phyloP scores from a whole-genome alignment of 2,113 vertebrate species.

The Beaufortia kweichowensis region DNA sequence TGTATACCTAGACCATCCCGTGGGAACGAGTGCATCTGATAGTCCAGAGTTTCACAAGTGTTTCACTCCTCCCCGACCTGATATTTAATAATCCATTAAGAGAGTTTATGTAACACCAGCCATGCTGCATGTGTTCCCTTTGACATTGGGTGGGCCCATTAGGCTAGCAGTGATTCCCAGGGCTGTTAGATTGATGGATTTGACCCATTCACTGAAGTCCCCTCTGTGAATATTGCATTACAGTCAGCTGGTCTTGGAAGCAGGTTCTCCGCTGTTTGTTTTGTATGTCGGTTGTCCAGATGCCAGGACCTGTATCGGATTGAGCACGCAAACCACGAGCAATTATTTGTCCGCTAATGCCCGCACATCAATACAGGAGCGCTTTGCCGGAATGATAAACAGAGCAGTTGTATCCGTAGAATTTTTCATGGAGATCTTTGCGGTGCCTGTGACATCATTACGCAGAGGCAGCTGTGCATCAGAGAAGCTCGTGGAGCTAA shows the following conservation, averaged over 20 bases:
- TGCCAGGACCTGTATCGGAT: slow-evolving; percentile 42
- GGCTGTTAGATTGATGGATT: slow-evolving; percentile 56
- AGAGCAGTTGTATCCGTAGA: slow-evolving; percentile 48
- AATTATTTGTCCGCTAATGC: slow-evolving; percentile 58
- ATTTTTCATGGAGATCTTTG: slow-evolving; percentile 34
- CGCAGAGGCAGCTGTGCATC: slow-evolving; percentile 7
- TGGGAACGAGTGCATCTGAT: slow-evolving; percentile 9
- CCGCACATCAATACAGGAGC: slow-evolving; percentile 39
- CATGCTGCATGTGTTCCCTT: slow-evolving; percentile 50
- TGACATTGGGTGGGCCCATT: slow-evolving; percentile 58
- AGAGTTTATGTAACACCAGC: slow-evolving; percentile 50
- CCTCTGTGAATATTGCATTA: slow-evolving; percentile 59
- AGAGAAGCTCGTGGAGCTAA: not conserved
- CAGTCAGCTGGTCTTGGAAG: slow-evolving; percentile 45
- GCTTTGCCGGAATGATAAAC: slow-evolving; percentile 55
- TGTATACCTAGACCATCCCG: slow-evolving; percentile 35
- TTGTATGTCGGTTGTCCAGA: slow-evolving; percentile 43
- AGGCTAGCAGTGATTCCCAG: slow-evolving; percentile 38
- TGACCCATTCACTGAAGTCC: slow-evolving; percentile 26
- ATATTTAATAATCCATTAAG: slow-evolving; percentile 55
- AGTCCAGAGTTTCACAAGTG: slow-evolving; percentile 32
- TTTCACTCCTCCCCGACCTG: slow-evolving; percentile 20
- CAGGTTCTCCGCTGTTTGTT: slow-evolving; percentile 47
- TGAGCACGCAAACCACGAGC: slow-evolving; percentile 45
- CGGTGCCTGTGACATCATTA: slow-evolving; percentile 49